Conservation (phyloP, 2,113 vertebrate genomes). For the Aegithalos caudatus region DNA sequence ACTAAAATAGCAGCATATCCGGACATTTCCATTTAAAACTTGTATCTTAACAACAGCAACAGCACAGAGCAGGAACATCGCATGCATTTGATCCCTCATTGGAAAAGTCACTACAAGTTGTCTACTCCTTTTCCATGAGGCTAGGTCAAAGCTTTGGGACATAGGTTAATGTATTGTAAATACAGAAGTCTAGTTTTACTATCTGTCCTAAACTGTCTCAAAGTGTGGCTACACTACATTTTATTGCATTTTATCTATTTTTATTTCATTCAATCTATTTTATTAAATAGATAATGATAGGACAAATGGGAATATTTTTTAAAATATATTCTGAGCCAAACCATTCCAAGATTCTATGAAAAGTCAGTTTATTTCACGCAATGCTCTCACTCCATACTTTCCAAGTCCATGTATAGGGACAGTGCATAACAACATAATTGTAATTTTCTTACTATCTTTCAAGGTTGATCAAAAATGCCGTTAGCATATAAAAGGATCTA, state of each 20-base stretch:
- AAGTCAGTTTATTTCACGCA: not conserved
- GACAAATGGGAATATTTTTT: not conserved
- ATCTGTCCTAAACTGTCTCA: not conserved
- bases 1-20: not conserved
- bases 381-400: not conserved
- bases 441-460: not conserved
- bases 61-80: not conserved
- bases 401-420: fast-evolving
- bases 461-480: not conserved
- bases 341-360: not conserved
- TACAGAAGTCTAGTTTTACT: not conserved
- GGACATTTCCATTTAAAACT: not conserved
- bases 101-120: not conserved
- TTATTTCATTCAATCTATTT: not conserved
- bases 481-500: not conserved
- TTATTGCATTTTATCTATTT: not conserved
- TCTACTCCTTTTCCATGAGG: not conserved
- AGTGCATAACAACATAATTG: not conserved
- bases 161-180: not conserved
- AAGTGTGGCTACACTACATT: not conserved
- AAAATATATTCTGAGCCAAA: too few relatives aligned
- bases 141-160: not conserved
- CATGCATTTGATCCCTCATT: not conserved
- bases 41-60: not conserved
- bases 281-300: not conserved